These are phyloP conservation scores for Drosophila leontia DNA, from an alignment of 1,140 invertebrate genomes.

Conservation along the genomic window DNA sequence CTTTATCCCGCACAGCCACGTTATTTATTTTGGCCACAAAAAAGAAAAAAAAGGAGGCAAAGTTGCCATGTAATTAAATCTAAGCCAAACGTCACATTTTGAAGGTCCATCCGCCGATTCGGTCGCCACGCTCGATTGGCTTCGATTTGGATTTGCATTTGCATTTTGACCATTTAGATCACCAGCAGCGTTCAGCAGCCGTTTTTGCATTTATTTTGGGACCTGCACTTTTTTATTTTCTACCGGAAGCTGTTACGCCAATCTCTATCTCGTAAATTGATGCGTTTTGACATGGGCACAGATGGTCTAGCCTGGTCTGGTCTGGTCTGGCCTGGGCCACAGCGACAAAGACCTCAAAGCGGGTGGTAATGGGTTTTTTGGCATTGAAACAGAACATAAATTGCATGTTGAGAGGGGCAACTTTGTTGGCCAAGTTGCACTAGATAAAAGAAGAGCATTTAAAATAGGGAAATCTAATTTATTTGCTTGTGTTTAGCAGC, in stretches of 20 bases:
- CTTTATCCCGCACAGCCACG: slow-evolving; percentile 37
- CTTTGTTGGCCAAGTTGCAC: slow-evolving; percentile 26
- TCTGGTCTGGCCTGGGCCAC: not conserved
- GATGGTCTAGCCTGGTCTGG: slow-evolving; percentile 26
- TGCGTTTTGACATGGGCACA: slow-evolving; percentile 71
- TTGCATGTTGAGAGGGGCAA: slow-evolving; percentile 21
- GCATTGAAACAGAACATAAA: slow-evolving; percentile 65
- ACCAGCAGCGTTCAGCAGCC: slow-evolving; percentile 37
- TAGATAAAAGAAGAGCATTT: not conserved
- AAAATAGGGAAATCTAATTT: not conserved
- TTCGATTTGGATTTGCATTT: slow-evolving; percentile 61
- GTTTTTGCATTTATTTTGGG: slow-evolving; percentile 35
- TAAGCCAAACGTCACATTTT: slow-evolving; percentile 83
- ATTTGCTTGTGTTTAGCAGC: not conserved
- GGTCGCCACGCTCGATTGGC: slow-evolving; percentile 75
- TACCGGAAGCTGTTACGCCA: slow-evolving; percentile 76
- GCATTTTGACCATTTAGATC: slow-evolving; percentile 42
- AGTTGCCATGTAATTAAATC: slow-evolving; percentile 81
- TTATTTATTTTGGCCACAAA: slow-evolving; percentile 41
- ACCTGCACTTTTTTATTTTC: slow-evolving; percentile 34
- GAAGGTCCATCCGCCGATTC: slow-evolving; percentile 60
- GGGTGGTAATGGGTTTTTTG: slow-evolving; percentile 78
- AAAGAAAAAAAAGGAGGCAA: slow-evolving; percentile 17
- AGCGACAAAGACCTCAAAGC: slow-evolving; percentile 37
- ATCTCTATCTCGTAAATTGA: slow-evolving; percentile 75